These are phyloP conservation scores for Leucoma salicis DNA, from an alignment of 2,888 invertebrate genomes.

Conservation along the genomic window DNA sequence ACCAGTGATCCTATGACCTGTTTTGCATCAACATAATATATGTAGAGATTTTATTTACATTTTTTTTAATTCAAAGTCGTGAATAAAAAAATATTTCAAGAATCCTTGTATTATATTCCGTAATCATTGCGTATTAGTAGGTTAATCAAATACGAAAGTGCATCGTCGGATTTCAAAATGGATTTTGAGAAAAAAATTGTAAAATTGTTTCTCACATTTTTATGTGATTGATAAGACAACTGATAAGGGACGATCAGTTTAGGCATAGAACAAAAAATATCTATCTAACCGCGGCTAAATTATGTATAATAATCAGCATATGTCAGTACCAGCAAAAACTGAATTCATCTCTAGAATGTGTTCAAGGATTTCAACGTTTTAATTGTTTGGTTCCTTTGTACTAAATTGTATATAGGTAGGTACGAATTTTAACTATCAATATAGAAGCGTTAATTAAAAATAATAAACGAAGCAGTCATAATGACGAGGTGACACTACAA, in stretches of 20 bases:
- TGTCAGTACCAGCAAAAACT: too few species aligned
- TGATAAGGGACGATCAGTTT: too few species aligned
- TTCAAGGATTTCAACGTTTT: slow-evolving; percentile 7
- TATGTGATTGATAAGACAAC: neutral
- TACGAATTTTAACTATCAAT: slow-evolving; percentile 22
- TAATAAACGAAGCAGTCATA: slow-evolving; percentile 31
- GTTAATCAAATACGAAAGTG: slow-evolving; percentile 35
- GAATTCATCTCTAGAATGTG: slow-evolving; percentile 14
- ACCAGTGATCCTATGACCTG: slow-evolving; percentile 28
- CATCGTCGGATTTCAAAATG: slow-evolving; percentile 8
- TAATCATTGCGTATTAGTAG: slow-evolving; percentile 18
- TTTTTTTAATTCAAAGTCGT: slow-evolving; percentile 13
- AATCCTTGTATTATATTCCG: slow-evolving; percentile 20
- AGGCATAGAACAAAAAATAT: too few species aligned
- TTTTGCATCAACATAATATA: slow-evolving; percentile 21
- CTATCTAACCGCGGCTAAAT: too few species aligned
- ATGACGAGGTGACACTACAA: slow-evolving; percentile 20
- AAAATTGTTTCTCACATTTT: neutral
- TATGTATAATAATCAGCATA: too few species aligned
- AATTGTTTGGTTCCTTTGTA: slow-evolving; percentile 11
- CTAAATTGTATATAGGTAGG: slow-evolving; percentile 13
- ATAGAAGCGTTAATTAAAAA: slow-evolving; percentile 29
- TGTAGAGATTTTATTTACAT: too few species aligned
- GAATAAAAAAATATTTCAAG: slow-evolving; percentile 19
- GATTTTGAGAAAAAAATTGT: neutral